Evolutionary conservation across 2,797 vertebrate genomes (phyloP).

Genomic region (Notolepis coatsorum): DNA sequence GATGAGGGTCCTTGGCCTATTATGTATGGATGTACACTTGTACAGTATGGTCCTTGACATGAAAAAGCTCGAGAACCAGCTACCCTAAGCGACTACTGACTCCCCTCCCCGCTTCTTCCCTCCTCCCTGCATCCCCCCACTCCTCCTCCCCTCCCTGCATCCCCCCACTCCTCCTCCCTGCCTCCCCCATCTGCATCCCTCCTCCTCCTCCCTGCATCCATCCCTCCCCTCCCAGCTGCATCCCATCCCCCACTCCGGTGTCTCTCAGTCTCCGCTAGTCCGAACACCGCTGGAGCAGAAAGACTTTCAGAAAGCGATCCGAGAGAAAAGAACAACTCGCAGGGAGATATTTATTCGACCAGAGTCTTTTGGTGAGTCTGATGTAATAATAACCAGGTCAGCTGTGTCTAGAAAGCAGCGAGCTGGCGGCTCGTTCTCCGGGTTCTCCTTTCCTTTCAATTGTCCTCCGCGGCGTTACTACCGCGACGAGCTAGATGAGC

Average conservation of each 20-base stretch:
- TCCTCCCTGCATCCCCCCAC: constrained; percentile 55
- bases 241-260: neutral
- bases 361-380: constrained; percentile 68
- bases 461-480: constrained; percentile 69
- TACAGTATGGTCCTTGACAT: no score
- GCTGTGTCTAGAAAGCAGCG: constrained; percentile 53
- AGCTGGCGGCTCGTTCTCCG: constrained; percentile 30
- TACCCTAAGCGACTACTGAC: no score
- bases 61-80: no score
- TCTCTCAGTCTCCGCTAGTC: neutral
- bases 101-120: no score
- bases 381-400: constrained; percentile 17
- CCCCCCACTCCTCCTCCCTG: constrained; percentile 44
- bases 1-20: no score
- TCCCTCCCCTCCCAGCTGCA: constrained; percentile 38
- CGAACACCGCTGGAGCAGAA: constrained; percentile 53
- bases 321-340: neutral
- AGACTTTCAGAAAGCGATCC: constrained; percentile 20
- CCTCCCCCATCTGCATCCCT: constrained; percentile 75
- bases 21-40: no score
- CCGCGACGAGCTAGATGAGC: constrained; percentile 65
- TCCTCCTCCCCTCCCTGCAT: constrained; percentile 25
- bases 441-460: constrained; percentile 62
- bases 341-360: constrained; percentile 34
- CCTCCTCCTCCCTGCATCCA: constrained; percentile 79